These are phyloP conservation scores for Polypterus bichir DNA, from an alignment of 2,113 vertebrate species.

Conservation along the genomic window DNA sequence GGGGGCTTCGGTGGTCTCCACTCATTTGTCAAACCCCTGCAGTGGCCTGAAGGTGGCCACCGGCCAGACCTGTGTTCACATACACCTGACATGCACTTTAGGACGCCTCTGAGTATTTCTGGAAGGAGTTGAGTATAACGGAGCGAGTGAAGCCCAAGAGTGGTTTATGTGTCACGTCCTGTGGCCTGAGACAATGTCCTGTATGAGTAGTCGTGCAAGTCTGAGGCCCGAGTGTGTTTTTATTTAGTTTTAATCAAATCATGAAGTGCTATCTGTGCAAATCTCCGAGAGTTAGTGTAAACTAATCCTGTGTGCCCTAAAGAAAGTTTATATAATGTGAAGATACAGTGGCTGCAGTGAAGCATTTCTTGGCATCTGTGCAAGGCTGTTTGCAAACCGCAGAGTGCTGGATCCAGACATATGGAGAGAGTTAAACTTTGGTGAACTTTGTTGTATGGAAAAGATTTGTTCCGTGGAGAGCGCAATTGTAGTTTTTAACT, in stretches of 20 bases:
- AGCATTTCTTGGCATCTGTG: constrained; percentile 16
- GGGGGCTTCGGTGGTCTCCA: too few relatives aligned
- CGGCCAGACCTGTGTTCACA: too few relatives aligned
- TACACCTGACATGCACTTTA: too few relatives aligned
- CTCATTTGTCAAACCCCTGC: too few relatives aligned
- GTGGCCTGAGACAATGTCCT: too few relatives aligned
- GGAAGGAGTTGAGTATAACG: too few relatives aligned
- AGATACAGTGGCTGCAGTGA: constrained; percentile 11
- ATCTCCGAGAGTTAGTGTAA: constrained; percentile 15
- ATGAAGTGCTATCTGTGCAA: constrained; percentile 20
- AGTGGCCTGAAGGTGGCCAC: too few relatives aligned
- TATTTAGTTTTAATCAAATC: constrained; percentile 26
- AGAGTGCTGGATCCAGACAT: constrained; percentile 11
- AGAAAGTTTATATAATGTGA: constrained; percentile 24
- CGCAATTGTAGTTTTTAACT: background rate
- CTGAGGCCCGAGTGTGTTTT: constrained; percentile 1
- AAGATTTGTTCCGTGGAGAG: constrained; percentile 14
- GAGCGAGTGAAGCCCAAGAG: too few relatives aligned
- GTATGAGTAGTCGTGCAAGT: too few relatives aligned
- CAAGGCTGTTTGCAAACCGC: constrained; percentile 14
- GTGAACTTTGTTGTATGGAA: constrained; percentile 21
- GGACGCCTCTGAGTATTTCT: too few relatives aligned
- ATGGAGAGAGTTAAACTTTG: constrained; percentile 13
- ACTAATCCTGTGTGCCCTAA: constrained; percentile 20
- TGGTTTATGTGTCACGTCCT: too few relatives aligned